Percentiles rank a stretch among this genome's conserved stretches.
These are phyloP conservation scores for Rhipidura dahli DNA, from an alignment of 2,113 vertebrate species.

Conservation along the genomic window DNA sequence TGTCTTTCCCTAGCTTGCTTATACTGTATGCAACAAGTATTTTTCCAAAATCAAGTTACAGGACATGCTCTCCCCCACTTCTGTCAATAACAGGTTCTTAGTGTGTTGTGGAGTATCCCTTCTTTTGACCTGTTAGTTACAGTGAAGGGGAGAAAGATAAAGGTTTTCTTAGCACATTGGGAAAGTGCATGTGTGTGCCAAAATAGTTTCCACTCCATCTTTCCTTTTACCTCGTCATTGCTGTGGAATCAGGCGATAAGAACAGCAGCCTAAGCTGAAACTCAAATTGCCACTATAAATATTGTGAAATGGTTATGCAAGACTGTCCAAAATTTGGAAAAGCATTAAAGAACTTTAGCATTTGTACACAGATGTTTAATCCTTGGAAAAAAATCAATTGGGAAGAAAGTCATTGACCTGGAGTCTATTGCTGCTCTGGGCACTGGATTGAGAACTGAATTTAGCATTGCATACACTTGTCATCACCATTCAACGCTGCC, in stretches of 20 bases:
- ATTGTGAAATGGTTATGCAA: constrained; percentile 61
- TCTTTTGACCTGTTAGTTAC: not conserved
- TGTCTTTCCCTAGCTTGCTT: not conserved
- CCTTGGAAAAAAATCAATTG: constrained; percentile 19
- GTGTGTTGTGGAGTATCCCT: not conserved
- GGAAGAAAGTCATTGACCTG: constrained; percentile 44
- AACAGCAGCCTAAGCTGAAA: not conserved
- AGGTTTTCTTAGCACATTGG: not conserved
- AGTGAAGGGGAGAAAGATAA: not conserved
- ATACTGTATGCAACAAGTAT: not conserved
- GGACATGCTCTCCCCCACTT: not conserved
- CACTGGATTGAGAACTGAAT: not conserved
- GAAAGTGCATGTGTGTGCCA: not conserved
- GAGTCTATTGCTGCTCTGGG: constrained; percentile 9
- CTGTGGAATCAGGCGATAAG: constrained; percentile 26
- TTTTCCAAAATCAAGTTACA: not conserved
- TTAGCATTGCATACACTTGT: not conserved
- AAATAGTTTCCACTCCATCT: not conserved
- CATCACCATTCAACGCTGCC: not conserved
- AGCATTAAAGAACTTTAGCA: not conserved
- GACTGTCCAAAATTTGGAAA: constrained; percentile 43
- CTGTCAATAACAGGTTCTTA: not conserved
- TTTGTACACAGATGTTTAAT: constrained; percentile 47
- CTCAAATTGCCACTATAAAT: constrained; percentile 47
- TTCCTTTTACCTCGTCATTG: constrained; percentile 17